A percentile compares a stretch with the other conserved stretches of the same genome.
These are phyloP conservation scores for Bombycilla garrulus DNA, from an alignment of 2,113 vertebrate genomes.

Conservation along the genomic window DNA sequence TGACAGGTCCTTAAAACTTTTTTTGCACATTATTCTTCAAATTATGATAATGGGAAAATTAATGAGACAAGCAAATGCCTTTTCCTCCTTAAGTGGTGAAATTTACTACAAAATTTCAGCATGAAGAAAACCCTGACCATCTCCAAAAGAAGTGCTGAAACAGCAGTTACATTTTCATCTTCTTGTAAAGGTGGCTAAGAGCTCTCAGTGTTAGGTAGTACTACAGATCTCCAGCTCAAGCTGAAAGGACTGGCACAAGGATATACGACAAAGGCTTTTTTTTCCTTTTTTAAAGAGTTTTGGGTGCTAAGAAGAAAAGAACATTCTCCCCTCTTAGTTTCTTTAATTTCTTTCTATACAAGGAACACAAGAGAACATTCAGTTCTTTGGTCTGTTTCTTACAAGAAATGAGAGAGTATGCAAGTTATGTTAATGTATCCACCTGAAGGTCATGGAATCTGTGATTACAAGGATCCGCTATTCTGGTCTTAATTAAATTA, in stretches of 20 bases:
- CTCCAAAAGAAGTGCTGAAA: background rate
- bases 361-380: background rate
- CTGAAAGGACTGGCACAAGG: background rate
- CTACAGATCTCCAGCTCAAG: background rate
- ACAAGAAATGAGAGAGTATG: background rate
- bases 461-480: background rate
- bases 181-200: background rate
- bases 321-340: background rate
- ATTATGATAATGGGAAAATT: background rate
- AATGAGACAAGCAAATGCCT: background rate
- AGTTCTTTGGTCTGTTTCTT: background rate
- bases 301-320: background rate
- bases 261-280: background rate
- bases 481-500: background rate
- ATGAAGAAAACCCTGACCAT: background rate
- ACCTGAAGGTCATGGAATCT: background rate
- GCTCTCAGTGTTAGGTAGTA: background rate
- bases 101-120: background rate
- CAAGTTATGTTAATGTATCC: background rate
- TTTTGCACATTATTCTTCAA: background rate
- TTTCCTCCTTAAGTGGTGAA: background rate
- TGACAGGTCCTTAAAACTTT: background rate
- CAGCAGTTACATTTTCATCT: background rate
- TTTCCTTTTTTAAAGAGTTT: background rate
- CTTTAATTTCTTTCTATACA: background rate